These are phyloP conservation scores for Corythoichthys intestinalis DNA, from an alignment of 2,113 vertebrate species.

Conservation along the genomic window DNA sequence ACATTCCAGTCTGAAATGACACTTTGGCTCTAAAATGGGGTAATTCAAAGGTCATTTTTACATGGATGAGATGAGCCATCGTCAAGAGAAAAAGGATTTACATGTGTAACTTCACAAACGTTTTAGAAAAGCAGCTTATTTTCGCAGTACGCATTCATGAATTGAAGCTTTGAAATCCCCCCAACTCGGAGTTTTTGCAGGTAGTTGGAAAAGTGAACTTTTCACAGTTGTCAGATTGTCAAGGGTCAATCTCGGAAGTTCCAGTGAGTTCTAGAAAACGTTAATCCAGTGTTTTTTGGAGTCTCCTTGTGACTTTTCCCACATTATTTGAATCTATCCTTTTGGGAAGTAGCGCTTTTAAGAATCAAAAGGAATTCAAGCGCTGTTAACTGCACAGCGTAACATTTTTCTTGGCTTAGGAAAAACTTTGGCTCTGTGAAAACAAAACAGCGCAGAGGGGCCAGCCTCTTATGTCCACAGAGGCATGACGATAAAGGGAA, in stretches of 20 bases:
- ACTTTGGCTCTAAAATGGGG: slow-evolving; percentile 60
- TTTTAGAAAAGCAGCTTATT: slow-evolving; percentile 49
- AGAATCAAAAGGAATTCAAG: slow-evolving; percentile 49
- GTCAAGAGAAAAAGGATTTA: slow-evolving; percentile 34
- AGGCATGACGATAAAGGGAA: slow-evolving; percentile 55
- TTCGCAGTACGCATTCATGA: slow-evolving; percentile 35
- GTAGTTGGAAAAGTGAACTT: slow-evolving; percentile 36
- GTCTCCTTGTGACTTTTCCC: slow-evolving; percentile 49
- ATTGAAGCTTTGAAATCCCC: slow-evolving; percentile 24
- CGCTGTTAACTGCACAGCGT: slow-evolving; percentile 50
- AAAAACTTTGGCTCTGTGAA: slow-evolving; percentile 47
- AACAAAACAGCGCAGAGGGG: slow-evolving; percentile 22
- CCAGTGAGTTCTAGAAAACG: slow-evolving; percentile 36
- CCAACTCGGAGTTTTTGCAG: slow-evolving; percentile 36
- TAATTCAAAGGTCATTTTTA: slow-evolving; percentile 60
- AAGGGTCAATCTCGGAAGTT: slow-evolving; percentile 46
- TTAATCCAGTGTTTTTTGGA: slow-evolving; percentile 46
- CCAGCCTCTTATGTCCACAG: slow-evolving; percentile 17
- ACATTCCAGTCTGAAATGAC: neutral
- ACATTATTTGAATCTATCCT: slow-evolving; percentile 25
- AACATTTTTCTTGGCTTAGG: slow-evolving; percentile 52
- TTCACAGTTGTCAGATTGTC: slow-evolving; percentile 50
- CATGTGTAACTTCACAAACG: slow-evolving; percentile 28
- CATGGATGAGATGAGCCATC: slow-evolving; percentile 48
- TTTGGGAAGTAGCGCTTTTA: slow-evolving; percentile 37